These are phyloP conservation scores for Pangasius macronema DNA, from an alignment of 2,797 vertebrate genomes.

Conservation along the genomic window DNA sequence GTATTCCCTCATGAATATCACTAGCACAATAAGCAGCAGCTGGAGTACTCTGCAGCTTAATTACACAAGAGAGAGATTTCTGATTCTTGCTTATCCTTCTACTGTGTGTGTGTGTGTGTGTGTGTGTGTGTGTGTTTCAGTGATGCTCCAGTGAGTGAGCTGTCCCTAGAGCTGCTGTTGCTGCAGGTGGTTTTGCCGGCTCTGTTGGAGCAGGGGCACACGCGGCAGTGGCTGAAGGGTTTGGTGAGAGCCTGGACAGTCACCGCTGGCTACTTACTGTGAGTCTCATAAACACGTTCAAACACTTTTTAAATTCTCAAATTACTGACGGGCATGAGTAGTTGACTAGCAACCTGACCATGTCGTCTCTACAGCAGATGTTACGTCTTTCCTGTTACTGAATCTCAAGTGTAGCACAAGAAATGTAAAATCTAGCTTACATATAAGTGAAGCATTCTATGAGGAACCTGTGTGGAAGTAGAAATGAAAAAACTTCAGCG, in stretches of 20 bases:
- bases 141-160: constrained; percentile 88
- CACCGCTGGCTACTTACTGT: constrained; percentile 90
- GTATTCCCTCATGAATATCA: constrained; percentile 33
- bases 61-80: constrained; percentile 2
- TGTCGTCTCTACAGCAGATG: not conserved
- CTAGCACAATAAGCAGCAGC: not conserved
- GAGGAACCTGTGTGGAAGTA: not conserved
- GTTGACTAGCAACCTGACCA: not conserved
- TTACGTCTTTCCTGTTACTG: not conserved
- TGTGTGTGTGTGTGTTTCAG: constrained; percentile 59
- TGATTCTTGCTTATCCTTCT: not conserved
- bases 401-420: not conserved
- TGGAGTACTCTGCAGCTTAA: constrained; percentile 1
- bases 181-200: constrained; percentile 87
- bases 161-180: constrained; percentile 84
- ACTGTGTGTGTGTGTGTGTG: constrained; percentile 12
- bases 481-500: not conserved
- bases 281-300: constrained; percentile 63
- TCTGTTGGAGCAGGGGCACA: constrained; percentile 87
- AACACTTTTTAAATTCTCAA: not conserved
- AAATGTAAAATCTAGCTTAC: not conserved
- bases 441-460: not conserved
- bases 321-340: not conserved
- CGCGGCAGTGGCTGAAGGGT: constrained; percentile 93
- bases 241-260: constrained; percentile 95